These are phyloP conservation scores for Hipposideros larvatus DNA, from an alignment of 2,797 vertebrate species.

Conservation along the genomic window DNA sequence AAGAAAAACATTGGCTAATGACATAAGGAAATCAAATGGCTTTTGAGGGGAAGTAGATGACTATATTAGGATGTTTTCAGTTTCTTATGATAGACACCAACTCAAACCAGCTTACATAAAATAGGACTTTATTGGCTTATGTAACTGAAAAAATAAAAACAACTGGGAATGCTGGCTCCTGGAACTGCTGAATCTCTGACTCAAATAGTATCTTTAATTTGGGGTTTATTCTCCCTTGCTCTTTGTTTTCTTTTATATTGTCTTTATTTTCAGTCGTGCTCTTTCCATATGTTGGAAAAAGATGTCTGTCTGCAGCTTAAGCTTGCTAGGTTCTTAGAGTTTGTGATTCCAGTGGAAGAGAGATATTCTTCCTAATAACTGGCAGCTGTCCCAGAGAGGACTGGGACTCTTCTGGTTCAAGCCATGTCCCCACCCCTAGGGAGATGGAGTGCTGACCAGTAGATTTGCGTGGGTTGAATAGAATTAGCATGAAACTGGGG, in stretches of 20 bases:
- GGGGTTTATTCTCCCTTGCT: not conserved
- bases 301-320: not conserved
- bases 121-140: not conserved
- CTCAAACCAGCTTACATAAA: slow-evolving; percentile 19
- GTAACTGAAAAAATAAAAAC: not conserved
- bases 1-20: not conserved
- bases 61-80: not conserved
- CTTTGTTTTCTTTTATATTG: not conserved
- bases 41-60: not conserved
- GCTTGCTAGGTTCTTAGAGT: not conserved
- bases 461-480: not conserved
- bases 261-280: not conserved
- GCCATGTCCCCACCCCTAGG: not conserved
- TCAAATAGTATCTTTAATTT: not conserved
- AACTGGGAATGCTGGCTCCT: not conserved
- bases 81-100: slow-evolving; percentile 36
- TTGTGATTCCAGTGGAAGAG: not conserved
- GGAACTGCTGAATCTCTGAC: not conserved
- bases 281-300: not conserved
- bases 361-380: not conserved
- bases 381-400: not conserved
- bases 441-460: not conserved
- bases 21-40: not conserved
- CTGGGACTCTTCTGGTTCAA: not conserved
- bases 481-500: not conserved